Evolutionary conservation across 2,888 invertebrate genomes (phyloP), one percentile per base, ranked within the genome.

Genomic region (Neoitamus cyanurus): DNA sequence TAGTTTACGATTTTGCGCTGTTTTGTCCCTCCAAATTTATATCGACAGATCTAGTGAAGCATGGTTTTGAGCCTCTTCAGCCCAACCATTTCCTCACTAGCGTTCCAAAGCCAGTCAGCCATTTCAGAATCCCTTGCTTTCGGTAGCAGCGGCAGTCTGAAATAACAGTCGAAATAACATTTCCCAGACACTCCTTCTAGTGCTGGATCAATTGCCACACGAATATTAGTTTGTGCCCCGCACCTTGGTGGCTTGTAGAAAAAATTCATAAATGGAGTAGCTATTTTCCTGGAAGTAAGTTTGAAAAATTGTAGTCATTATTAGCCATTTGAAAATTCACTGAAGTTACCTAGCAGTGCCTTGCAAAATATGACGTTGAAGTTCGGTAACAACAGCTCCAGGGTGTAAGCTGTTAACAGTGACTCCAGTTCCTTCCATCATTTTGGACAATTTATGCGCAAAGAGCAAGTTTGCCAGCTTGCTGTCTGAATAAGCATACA

Each of bases 391-490:
- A 78, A 95, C 93, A 0, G 94, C 92, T 1, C 95, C 95, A 0
- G 95, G 95, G 88, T 95, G 95, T 1, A 95, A 88, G 84, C 93
- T 91, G 90, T 95, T 95, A 0, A 93, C 93, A 77, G 92, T 94
- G 2, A 95, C 92, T 5, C 93, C 93, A 9, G 87, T 87, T 1
- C 85, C 94, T 93, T 93, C 91, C 46, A 95, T 88, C 89, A 93
- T 92, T 84, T 92, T 92, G 0, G 94, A 93, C 36, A 96, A 91
- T 89, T 94, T 94, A 87, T 91, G 93, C 0, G 94, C 93, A 88
- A 96, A 96, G 34, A 96, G 88, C 42, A 96, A 88, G 89, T 95
- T 96, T 0, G 95, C 95, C 30, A 95, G 90, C 92, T 96, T 96
- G 89, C 95, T 96, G 89, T 94, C 94, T 34, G 90, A 90, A 88